Evolutionary conservation across 2,113 vertebrate genomes (phyloP), one percentile per base, ranked within the genome.

Genomic region (Cynoglossus semilaevis): DNA sequence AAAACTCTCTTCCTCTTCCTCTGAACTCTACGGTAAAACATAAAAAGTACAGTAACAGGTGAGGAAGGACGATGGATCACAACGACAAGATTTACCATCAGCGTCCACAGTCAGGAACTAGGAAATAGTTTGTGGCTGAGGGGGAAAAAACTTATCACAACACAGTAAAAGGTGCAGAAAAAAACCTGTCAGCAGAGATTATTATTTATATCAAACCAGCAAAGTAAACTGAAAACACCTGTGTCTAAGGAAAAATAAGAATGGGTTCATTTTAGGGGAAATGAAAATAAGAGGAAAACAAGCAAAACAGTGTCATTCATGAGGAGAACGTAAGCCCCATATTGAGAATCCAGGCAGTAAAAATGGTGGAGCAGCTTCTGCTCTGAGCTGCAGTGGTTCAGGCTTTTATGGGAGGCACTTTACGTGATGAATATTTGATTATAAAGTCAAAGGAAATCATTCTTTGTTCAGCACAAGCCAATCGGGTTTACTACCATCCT

Each of bases 1-100:
- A 95, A 92, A 91, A 83, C 92, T 91, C 87, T 80, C 80, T 92
- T 89, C 87, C 89, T 90, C 88, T 90, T 91, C 91, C 86, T 91
- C 89, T 90, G 91, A 90, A 87, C 91, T 85, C 90, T 94, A 91
- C 68, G 76, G 78, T 70, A 84, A 54, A 51, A 72, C 50, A 80
- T 44, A 51, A 16, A 34, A 49, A 1, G 18, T 1, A 17, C 9
- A 15, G 18, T 47, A 38, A 54, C 8, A 0, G 5, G 1, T 59
- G 59, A 71, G 51, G 41, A 51, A 45, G 6, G 0, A 16, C 10
- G 2, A 12, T 29, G 22, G 22, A 29, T 29, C 2, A 4, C 22
- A 46, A 2, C 2, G 13, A 44, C 17, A 48, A 5, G 5, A 13
- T 13, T 4, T 11, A 22, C 37, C 9, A 37, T 38, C 37, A 62